These are phyloP conservation scores for Plagodis dolabraria DNA, from an alignment of 2,888 invertebrate genomes.

Conservation along the genomic window DNA sequence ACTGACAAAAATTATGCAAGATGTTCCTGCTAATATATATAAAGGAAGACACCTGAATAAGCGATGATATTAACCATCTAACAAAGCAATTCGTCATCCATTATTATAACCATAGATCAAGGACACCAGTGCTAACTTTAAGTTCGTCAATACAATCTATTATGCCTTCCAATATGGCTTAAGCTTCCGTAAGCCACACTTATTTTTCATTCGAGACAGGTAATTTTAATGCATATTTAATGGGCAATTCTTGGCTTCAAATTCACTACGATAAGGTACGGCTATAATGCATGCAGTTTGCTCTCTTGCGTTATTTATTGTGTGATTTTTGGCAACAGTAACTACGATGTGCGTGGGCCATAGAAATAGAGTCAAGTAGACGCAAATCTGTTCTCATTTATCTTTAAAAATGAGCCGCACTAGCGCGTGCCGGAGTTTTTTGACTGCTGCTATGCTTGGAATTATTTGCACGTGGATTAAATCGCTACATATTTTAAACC, in stretches of 20 bases:
- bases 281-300: slow-evolving; percentile 83
- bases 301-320: slow-evolving; percentile 79
- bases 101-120: not conserved
- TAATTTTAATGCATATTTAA: slow-evolving; percentile 85
- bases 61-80: too few species aligned
- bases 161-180: slow-evolving; percentile 44
- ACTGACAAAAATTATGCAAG: too few species aligned
- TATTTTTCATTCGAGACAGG: slow-evolving; percentile 79
- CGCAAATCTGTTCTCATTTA: not conserved
- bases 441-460: not conserved
- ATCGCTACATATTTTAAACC: slow-evolving; percentile 19
- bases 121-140: not conserved
- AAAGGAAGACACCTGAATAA: too few species aligned
- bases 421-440: not conserved
- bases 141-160: slow-evolving; percentile 38
- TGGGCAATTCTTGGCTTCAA: slow-evolving; percentile 84
- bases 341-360: slow-evolving; percentile 38
- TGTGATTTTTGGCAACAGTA: slow-evolving; percentile 83
- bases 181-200: slow-evolving; percentile 53
- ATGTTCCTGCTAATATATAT: too few species aligned
- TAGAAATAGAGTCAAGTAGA: slow-evolving; percentile 11
- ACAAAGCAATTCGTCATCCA: too few species aligned
- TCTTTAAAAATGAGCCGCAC: not conserved
- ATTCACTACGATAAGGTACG: slow-evolving; percentile 83
- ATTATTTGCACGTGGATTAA: not conserved